Conservation (phyloP, 2,797 vertebrate genomes). For the Gymnothorax reevesii region DNA sequence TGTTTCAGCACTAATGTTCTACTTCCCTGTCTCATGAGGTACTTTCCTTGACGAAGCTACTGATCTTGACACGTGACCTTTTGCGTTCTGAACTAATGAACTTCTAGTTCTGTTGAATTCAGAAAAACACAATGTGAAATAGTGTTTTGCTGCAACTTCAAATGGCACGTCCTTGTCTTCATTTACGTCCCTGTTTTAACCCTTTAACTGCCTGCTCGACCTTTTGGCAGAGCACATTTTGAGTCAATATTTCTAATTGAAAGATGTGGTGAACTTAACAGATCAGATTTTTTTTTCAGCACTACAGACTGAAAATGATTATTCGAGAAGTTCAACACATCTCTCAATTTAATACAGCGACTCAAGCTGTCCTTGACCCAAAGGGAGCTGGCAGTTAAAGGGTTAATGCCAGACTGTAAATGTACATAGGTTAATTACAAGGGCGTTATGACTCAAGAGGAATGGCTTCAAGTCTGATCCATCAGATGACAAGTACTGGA, state of each 20-base stretch:
- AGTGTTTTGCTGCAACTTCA: constrained; percentile 41
- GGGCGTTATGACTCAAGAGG: neutral
- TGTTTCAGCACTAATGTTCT: constrained; percentile 52
- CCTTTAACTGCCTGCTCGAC: too few relatives aligned
- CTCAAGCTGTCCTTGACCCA: too few relatives aligned
- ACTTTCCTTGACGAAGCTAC: neutral
- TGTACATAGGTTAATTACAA: neutral
- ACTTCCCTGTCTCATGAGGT: constrained; percentile 21
- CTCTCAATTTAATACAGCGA: too few relatives aligned
- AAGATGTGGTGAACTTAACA: too few relatives aligned
- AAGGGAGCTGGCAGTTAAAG: too few relatives aligned
- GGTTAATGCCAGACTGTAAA: constrained; percentile 19
- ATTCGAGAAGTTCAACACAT: too few relatives aligned
- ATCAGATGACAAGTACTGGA: neutral
- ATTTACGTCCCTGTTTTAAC: constrained; percentile 58
- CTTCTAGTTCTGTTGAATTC: constrained; percentile 44
- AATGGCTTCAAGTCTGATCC: neutral
- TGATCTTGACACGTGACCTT: constrained; percentile 39
- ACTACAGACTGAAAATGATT: too few relatives aligned
- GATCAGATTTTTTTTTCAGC: too few relatives aligned
- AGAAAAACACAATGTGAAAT: constrained; percentile 37
- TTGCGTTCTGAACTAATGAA: constrained; percentile 31
- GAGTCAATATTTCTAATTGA: too few relatives aligned
- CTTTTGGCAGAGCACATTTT: too few relatives aligned
- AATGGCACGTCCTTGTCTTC: constrained; percentile 65